Conservation (phyloP, 2,113 vertebrate species). For the Lipotes vexillifer region DNA sequence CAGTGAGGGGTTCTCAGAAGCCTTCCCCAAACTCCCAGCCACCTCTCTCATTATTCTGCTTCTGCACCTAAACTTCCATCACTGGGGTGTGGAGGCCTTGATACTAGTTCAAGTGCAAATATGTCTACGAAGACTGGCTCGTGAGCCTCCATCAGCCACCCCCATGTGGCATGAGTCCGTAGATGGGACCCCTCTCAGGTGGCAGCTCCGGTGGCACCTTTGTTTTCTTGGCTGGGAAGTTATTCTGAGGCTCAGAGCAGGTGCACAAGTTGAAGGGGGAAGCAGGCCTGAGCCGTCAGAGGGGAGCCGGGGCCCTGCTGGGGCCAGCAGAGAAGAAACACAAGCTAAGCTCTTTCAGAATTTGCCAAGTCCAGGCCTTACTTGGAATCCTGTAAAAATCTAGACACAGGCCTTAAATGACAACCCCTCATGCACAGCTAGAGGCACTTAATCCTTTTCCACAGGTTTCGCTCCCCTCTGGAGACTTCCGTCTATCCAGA, state of each 20-base stretch:
- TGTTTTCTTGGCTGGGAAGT: background rate
- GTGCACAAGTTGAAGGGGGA: fast-evolving
- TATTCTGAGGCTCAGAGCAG: background rate
- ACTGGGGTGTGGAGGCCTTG: background rate
- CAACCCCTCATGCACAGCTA: background rate
- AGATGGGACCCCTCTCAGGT: background rate
- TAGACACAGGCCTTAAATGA: background rate
- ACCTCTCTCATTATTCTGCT: background rate
- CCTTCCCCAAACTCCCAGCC: background rate
- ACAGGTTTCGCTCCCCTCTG: background rate
- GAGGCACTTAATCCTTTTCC: background rate
- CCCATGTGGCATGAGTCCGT: background rate
- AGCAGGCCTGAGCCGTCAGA: background rate
- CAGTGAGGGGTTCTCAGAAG: no score
- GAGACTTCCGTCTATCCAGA: no score
- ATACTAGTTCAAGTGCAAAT: background rate
- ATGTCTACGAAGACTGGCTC: background rate
- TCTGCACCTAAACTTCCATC: background rate
- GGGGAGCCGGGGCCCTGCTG: fast-evolving
- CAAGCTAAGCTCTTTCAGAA: background rate
- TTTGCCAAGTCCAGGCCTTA: background rate
- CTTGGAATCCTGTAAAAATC: background rate
- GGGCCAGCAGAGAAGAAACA: background rate
- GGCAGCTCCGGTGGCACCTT: background rate
- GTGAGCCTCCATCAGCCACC: background rate